Percentiles rank a stretch among this genome's conserved stretches.
Evolutionary conservation across 2,113 vertebrate species (phyloP).

Genomic region (Muntiacus reevesi): DNA sequence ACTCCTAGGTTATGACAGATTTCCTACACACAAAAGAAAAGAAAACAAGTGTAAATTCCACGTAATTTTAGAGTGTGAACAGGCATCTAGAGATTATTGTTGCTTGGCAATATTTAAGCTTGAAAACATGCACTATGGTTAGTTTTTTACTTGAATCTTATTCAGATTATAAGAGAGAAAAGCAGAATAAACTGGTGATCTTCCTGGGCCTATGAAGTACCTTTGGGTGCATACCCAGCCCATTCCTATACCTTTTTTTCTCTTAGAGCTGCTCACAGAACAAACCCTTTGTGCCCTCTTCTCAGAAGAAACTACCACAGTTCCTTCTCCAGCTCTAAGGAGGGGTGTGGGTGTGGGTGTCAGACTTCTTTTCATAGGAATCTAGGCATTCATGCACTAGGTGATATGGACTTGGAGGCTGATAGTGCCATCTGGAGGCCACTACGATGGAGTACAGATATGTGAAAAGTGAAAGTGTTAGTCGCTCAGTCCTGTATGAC

Average conservation of each 20-base stretch:
- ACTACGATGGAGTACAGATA: background rate
- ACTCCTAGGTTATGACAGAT: slow-evolving; percentile 96
- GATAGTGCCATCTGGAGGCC: background rate
- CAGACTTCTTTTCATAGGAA: background rate
- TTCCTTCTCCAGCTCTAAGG: background rate
- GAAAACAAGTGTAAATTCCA: background rate
- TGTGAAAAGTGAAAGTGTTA: background rate
- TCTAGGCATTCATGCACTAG: background rate
- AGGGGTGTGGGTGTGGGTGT: background rate
- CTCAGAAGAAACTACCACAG: background rate
- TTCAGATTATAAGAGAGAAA: background rate
- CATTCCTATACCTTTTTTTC: too few relatives aligned
- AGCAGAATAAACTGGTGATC: background rate
- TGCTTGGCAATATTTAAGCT: background rate
- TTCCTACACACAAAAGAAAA: slow-evolving; percentile 83
- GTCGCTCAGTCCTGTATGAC: background rate
- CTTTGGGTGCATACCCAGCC: background rate
- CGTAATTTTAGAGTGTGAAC: background rate
- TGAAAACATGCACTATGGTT: background rate
- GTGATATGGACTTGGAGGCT: background rate
- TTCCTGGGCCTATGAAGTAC: background rate
- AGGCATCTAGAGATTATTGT: background rate
- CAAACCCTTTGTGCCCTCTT: background rate
- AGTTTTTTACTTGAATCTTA: background rate
- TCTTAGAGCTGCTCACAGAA: background rate